Evolutionary conservation across 2,888 invertebrate species (phyloP).

Genomic region (Hirudinaria manillensis): DNA sequence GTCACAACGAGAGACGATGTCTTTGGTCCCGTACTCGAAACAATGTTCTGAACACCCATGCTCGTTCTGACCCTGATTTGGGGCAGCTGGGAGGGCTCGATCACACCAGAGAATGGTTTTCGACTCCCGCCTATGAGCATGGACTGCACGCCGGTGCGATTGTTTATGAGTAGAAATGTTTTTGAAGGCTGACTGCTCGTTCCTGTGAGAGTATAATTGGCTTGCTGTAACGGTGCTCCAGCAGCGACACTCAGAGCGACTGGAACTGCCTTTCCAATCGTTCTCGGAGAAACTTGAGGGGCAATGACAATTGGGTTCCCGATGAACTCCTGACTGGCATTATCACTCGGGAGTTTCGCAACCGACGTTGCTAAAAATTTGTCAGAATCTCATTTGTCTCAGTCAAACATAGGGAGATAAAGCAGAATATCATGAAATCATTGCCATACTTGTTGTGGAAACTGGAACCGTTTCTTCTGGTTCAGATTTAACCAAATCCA

Average conservation of each 20-base stretch:
- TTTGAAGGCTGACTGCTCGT: background rate
- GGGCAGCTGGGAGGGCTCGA: background rate
- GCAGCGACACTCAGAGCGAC: background rate
- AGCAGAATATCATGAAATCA: background rate
- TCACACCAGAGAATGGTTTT: constrained; percentile 6
- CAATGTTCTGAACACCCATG: constrained; percentile 6
- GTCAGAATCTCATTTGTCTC: too few relatives aligned
- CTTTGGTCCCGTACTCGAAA: background rate
- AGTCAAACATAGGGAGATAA: too few relatives aligned
- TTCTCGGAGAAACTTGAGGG: constrained; percentile 12
- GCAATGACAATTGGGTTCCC: constrained; percentile 20
- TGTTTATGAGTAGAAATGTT: constrained; percentile 12
- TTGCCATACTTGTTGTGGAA: background rate
- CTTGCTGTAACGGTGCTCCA: background rate
- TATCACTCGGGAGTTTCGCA: background rate
- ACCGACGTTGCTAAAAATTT: background rate
- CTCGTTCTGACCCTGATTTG: background rate
- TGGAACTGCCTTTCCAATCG: constrained; percentile 2
- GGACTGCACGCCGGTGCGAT: constrained; percentile 18
- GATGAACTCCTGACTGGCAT: background rate
- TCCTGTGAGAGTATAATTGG: background rate
- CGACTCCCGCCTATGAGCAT: background rate
- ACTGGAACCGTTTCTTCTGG: background rate
- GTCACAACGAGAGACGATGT: background rate
- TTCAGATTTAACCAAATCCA: constrained; percentile 26